phyloP scores from a whole-genome alignment of 2,113 vertebrate genomes.

The Microcebus jonahi region DNA sequence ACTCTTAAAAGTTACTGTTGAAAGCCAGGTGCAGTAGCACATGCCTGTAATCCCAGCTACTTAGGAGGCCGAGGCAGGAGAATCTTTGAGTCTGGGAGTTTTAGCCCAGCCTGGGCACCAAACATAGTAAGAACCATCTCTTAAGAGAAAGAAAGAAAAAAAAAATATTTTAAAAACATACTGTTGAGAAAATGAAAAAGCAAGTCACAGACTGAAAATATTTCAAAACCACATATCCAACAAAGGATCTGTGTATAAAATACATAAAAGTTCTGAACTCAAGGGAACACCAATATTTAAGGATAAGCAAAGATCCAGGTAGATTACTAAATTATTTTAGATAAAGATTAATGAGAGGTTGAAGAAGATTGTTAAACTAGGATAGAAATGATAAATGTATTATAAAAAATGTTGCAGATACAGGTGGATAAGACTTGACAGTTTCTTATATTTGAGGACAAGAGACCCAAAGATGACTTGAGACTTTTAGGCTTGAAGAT shows the following conservation, averaged over 20 bases:
- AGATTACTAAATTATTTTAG: neutral
- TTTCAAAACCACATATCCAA: neutral
- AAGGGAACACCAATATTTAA: neutral
- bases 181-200: constrained; percentile 8
- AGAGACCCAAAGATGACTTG: neutral
- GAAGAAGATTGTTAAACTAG: neutral
- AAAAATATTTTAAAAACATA: too few species aligned
- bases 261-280: neutral
- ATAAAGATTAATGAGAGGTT: neutral
- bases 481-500: neutral
- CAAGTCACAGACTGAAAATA: neutral
- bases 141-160: too few species aligned
- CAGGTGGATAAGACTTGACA: neutral
- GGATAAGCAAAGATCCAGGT: neutral
- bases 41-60: too few species aligned
- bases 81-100: too few species aligned
- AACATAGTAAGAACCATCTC: too few species aligned
- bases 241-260: neutral
- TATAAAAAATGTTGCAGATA: neutral
- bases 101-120: too few species aligned
- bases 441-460: neutral
- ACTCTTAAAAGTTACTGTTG: neutral
- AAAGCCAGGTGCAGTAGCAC: neutral
- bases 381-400: neutral
- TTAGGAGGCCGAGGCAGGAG: too few species aligned